These are phyloP conservation scores for Podiceps cristatus DNA, from an alignment of 2,113 vertebrate genomes.

Conservation along the genomic window DNA sequence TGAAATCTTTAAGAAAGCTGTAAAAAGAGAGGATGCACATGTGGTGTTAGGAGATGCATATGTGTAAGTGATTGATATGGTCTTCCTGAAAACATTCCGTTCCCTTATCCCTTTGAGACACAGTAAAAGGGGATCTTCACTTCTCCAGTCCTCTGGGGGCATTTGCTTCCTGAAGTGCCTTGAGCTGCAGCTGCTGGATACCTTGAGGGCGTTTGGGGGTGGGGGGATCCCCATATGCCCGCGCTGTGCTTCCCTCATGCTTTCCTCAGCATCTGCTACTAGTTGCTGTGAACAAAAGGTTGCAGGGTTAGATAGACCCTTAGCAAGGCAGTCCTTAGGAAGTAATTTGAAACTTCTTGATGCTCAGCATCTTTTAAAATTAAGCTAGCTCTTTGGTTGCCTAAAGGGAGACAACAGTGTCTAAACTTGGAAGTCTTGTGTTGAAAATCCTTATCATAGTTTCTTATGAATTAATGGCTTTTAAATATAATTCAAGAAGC, in stretches of 20 bases:
- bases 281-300: background rate
- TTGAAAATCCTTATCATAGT: background rate
- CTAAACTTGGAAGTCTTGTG: background rate
- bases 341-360: background rate
- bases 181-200: background rate
- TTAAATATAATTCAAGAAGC: background rate
- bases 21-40: background rate
- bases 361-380: background rate
- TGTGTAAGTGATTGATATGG: accelerated
- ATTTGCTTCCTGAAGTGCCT: background rate
- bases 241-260: background rate
- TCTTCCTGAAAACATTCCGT: background rate
- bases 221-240: background rate
- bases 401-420: background rate
- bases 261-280: background rate
- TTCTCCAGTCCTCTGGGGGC: background rate
- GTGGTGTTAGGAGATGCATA: background rate
- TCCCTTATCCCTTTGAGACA: background rate
- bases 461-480: background rate
- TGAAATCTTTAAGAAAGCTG: background rate
- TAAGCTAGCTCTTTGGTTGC: background rate
- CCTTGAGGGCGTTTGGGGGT: background rate
- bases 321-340: background rate
- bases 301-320: background rate
- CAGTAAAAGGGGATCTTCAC: background rate